phyloP scores from a whole-genome alignment of 2,888 invertebrate genomes.

The Molorchus minor region DNA sequence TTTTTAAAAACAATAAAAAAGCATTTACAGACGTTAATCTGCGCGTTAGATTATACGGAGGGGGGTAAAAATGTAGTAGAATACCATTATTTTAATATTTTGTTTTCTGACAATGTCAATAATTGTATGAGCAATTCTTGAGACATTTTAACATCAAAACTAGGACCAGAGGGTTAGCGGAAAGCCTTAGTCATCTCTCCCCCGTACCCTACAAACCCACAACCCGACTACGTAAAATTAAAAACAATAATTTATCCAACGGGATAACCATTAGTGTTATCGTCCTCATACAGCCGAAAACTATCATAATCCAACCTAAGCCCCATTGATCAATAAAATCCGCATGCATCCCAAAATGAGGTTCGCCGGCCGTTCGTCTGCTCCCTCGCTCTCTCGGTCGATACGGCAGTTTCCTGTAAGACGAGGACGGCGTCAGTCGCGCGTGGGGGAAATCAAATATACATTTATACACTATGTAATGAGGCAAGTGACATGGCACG shows the following conservation, averaged over 20 bases:
- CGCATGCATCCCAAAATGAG: constrained; percentile 34
- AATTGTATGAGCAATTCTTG: neutral
- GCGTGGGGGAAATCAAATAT: constrained; percentile 45
- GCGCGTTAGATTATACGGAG: too few relatives aligned
- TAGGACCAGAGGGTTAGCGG: neutral
- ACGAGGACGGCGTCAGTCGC: constrained; percentile 3
- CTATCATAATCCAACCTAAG: constrained; percentile 54
- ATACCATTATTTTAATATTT: too few relatives aligned
- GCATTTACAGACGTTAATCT: too few relatives aligned
- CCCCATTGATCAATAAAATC: constrained; percentile 52
- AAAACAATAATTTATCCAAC: constrained; percentile 51
- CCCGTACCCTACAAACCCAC: constrained; percentile 8
- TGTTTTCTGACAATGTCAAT: too few relatives aligned
- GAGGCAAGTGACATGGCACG: constrained; percentile 51
- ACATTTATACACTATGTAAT: constrained; percentile 51
- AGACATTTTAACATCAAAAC: neutral
- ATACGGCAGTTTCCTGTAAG: neutral
- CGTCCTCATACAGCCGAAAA: constrained; percentile 53
- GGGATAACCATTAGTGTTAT: constrained; percentile 54
- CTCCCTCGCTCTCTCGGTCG: neutral
- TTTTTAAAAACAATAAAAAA: too few relatives aligned
- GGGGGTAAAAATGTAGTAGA: too few relatives aligned
- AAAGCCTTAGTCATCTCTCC: neutral
- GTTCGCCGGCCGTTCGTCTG: constrained; percentile 10
- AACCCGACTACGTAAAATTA: constrained; percentile 38